These are phyloP conservation scores for Batillaria attramentaria DNA, from an alignment of 1,140 invertebrate genomes.

Conservation along the genomic window DNA sequence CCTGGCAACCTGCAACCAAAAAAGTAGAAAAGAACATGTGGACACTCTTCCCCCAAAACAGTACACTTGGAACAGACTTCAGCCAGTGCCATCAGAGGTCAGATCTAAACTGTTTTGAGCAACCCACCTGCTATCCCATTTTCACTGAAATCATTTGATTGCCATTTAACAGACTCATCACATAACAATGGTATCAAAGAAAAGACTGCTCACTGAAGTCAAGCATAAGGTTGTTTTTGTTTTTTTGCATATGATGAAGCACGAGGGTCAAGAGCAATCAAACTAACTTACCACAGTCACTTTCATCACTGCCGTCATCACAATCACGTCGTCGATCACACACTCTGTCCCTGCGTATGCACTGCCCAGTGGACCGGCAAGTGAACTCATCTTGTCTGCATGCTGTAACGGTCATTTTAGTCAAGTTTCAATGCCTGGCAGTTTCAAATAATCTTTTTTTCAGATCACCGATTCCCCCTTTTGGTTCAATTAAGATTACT, in stretches of 20 bases:
- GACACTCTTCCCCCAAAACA: no score
- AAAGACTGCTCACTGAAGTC: background rate
- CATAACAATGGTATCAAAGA: background rate
- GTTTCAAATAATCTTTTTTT: no score
- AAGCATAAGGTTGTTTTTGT: no score
- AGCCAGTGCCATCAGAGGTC: no score
- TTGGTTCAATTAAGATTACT: background rate
- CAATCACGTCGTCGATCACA: conserved; percentile 60
- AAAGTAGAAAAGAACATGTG: no score
- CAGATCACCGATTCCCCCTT: no score
- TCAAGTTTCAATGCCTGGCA: no score
- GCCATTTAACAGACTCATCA: no score
- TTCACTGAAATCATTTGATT: no score
- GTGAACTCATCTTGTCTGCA: conserved; percentile 36
- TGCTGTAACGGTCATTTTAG: background rate
- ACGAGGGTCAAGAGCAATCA: background rate
- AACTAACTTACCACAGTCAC: conserved; percentile 45
- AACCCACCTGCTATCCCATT: no score
- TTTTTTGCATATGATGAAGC: background rate
- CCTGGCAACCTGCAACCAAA: conserved; percentile 17
- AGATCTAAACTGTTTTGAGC: no score
- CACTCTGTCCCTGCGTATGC: conserved; percentile 76
- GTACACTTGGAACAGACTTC: no score
- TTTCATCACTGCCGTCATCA: conserved; percentile 56
- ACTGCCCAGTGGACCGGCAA: conserved; percentile 83